Evolutionary conservation across 2,113 vertebrate species (phyloP).

Genomic region (Serranochromis macrocephalus): DNA sequence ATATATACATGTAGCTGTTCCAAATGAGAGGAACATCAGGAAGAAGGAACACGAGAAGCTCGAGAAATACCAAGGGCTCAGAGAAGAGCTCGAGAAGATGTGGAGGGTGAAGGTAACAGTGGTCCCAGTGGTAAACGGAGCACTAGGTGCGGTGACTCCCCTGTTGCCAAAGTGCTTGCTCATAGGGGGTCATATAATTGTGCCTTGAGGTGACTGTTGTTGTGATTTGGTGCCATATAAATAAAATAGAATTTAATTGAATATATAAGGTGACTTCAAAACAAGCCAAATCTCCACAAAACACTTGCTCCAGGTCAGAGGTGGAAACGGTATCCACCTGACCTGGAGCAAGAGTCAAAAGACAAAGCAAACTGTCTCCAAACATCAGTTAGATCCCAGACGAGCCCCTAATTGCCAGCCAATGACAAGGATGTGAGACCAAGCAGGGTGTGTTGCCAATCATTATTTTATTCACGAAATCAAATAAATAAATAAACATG

Average conservation of each 20-base stretch:
- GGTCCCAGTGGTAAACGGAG: neutral
- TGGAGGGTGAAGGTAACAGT: neutral
- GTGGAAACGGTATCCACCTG: neutral
- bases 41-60: neutral
- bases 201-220: neutral
- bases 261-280: neutral
- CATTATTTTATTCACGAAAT: neutral
- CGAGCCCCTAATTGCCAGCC: neutral
- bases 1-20: neutral
- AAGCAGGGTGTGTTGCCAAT: neutral
- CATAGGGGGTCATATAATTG: neutral
- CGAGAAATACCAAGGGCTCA: neutral
- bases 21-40: neutral
- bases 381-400: neutral
- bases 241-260: neutral
- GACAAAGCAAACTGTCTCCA: neutral
- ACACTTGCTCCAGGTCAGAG: neutral
- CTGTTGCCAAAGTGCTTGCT: neutral
- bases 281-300: neutral
- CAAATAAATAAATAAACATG: neutral
- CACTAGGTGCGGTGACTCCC: neutral
- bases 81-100: neutral
- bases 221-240: neutral
- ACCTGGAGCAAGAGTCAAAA: neutral
- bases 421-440: neutral